Evolutionary conservation across 2,113 vertebrate genomes (phyloP).

Genomic region (Picathartes gymnocephalus): DNA sequence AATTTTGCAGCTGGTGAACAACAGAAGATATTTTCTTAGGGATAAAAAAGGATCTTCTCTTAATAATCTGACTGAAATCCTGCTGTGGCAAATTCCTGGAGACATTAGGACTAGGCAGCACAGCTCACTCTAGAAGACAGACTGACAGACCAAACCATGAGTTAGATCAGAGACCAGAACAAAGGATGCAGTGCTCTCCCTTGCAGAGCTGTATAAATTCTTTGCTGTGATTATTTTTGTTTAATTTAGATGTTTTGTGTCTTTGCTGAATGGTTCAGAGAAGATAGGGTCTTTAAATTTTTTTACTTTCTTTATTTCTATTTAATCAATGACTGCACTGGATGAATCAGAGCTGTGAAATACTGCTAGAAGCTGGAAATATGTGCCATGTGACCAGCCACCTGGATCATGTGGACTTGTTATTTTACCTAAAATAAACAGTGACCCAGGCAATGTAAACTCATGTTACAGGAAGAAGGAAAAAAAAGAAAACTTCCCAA

Average conservation of each 20-base stretch:
- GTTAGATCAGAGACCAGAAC: background rate
- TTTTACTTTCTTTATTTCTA: background rate
- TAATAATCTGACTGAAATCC: background rate
- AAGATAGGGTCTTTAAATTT: background rate
- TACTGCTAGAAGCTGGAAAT: background rate
- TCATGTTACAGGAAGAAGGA: background rate
- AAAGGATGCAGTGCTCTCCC: background rate
- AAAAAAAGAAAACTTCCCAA: background rate
- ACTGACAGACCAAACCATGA: background rate
- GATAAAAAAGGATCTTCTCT: background rate
- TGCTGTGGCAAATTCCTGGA: background rate
- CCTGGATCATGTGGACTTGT: background rate
- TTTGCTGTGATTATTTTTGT: background rate
- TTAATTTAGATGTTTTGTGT: background rate
- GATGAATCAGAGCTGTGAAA: background rate
- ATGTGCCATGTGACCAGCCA: background rate
- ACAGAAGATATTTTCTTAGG: background rate
- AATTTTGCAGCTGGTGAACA: background rate
- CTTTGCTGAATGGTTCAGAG: background rate
- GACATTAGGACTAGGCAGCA: background rate
- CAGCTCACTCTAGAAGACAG: background rate
- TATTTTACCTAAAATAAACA: background rate
- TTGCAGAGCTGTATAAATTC: background rate
- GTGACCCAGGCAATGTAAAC: background rate
- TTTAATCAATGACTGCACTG: background rate